These are phyloP conservation scores for Lycorma delicatula DNA, from an alignment of 1,140 invertebrate genomes.

Conservation along the genomic window DNA sequence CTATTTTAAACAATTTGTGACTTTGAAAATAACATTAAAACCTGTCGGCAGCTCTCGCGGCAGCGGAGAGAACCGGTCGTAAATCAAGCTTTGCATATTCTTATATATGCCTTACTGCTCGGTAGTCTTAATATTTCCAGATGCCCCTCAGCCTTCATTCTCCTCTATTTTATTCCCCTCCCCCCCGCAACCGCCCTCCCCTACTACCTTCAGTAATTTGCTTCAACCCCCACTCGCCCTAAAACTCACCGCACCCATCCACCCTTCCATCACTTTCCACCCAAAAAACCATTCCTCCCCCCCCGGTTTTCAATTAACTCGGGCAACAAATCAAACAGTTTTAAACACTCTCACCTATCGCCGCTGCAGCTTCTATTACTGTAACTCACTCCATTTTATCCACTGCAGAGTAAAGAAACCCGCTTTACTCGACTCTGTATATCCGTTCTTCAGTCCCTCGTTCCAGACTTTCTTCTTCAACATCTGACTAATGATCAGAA, in stretches of 20 bases:
- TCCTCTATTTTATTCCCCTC: not conserved
- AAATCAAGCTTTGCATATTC: slow-evolving; percentile 15
- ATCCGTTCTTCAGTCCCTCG: no score
- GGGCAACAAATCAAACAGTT: slow-evolving; percentile 5
- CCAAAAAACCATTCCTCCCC: no score
- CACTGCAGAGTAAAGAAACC: no score
- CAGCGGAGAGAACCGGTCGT: not conserved
- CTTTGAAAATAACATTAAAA: slow-evolving; percentile 15
- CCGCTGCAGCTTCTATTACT: no score
- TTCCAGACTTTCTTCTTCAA: no score
- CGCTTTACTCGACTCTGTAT: no score
- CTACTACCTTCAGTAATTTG: slow-evolving; percentile 2
- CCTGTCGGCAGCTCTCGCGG: no score
- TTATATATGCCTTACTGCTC: not conserved
- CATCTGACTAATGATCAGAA: no score
- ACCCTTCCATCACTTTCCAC: not conserved
- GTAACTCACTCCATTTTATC: no score
- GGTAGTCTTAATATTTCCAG: not conserved
- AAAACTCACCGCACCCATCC: not conserved
- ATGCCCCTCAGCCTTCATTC: not conserved
- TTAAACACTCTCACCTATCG: no score
- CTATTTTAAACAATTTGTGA: slow-evolving; percentile 15
- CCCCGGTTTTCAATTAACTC: slow-evolving; percentile 10
- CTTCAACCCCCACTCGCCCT: not conserved
- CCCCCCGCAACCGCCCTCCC: not conserved